These are phyloP conservation scores for Agrilus cyanescens DNA, from an alignment of 2,888 invertebrate genomes.

Conservation along the genomic window DNA sequence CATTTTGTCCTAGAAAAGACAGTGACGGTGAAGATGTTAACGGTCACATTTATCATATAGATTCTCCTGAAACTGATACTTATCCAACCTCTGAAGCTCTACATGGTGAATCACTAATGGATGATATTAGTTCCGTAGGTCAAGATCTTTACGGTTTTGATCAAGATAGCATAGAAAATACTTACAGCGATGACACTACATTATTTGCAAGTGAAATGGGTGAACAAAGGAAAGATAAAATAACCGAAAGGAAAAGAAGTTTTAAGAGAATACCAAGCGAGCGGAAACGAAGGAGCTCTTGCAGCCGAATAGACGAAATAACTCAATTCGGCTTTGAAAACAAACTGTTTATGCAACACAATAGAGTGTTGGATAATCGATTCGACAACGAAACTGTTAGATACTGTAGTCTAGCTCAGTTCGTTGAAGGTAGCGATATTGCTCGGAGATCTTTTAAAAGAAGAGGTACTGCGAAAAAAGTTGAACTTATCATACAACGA, in stretches of 20 bases:
- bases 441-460: constrained; percentile 64
- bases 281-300: constrained; percentile 25
- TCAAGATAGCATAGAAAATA: constrained; percentile 44
- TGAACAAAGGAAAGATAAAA: constrained; percentile 35
- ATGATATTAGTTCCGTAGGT: constrained; percentile 53
- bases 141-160: constrained; percentile 59
- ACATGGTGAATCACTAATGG: constrained; percentile 67
- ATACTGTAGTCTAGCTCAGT: constrained; percentile 70
- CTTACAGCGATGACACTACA: constrained; percentile 60
- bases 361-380: constrained; percentile 25
- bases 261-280: constrained; percentile 38
- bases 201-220: constrained; percentile 44
- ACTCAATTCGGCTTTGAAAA: constrained; percentile 62
- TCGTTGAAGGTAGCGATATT: constrained; percentile 74
- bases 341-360: constrained; percentile 49
- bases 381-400: constrained; percentile 45
- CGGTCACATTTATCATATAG: constrained; percentile 63
- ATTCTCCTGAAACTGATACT: constrained; percentile 73
- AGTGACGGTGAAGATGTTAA: constrained; percentile 36
- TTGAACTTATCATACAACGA: constrained; percentile 32
- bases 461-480: constrained; percentile 30
- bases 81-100: constrained; percentile 58
- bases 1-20: constrained; percentile 35
- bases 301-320: constrained; percentile 37
- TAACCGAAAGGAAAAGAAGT: constrained; percentile 47